A percentile compares a stretch with the other conserved stretches of the same genome.
These are phyloP conservation scores for Lithosia quadra DNA, from an alignment of 2,888 invertebrate genomes.

Conservation along the genomic window DNA sequence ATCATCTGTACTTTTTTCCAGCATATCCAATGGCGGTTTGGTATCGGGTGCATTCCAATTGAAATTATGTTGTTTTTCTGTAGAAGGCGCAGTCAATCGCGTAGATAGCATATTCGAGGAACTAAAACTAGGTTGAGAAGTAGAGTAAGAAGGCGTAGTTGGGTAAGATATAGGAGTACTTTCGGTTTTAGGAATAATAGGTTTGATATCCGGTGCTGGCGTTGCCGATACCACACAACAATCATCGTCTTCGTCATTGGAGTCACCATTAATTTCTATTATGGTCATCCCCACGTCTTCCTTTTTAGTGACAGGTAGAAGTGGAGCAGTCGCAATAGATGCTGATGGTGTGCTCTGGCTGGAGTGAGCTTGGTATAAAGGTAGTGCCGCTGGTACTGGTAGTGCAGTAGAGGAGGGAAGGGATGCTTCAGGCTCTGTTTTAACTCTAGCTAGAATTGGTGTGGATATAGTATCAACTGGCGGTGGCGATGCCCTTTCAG, in stretches of 20 bases:
- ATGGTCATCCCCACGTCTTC: slow-evolving; percentile 72
- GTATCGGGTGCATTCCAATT: slow-evolving; percentile 83
- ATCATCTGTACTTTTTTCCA: slow-evolving; percentile 82
- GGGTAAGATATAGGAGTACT: slow-evolving; percentile 59
- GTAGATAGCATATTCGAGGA: slow-evolving; percentile 55
- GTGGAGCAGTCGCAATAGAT: slow-evolving; percentile 49
- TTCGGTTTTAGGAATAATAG: slow-evolving; percentile 76
- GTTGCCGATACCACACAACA: slow-evolving; percentile 83
- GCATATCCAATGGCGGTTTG: slow-evolving; percentile 76
- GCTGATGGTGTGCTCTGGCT: slow-evolving; percentile 18
- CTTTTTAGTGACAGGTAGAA: slow-evolving; percentile 73
- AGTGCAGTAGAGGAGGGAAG: slow-evolving; percentile 26
- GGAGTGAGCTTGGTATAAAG: not conserved
- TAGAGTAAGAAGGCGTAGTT: slow-evolving; percentile 61
- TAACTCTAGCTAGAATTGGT: slow-evolving; percentile 71
- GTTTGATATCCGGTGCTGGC: slow-evolving; percentile 78
- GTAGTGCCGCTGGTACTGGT: slow-evolving; percentile 15
- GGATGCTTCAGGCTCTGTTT: slow-evolving; percentile 69
- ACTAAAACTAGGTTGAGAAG: slow-evolving; percentile 60
- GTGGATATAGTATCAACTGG: slow-evolving; percentile 55
- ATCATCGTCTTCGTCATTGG: slow-evolving; percentile 82
- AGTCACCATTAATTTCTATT: slow-evolving; percentile 83
- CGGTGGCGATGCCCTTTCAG: slow-evolving; percentile 74
- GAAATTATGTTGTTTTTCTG: slow-evolving; percentile 81
- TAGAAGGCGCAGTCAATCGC: slow-evolving; percentile 62